Evolutionary conservation across 2,797 vertebrate genomes (phyloP), one percentile per base, ranked within the genome.

Genomic region (Esox lucius): DNA sequence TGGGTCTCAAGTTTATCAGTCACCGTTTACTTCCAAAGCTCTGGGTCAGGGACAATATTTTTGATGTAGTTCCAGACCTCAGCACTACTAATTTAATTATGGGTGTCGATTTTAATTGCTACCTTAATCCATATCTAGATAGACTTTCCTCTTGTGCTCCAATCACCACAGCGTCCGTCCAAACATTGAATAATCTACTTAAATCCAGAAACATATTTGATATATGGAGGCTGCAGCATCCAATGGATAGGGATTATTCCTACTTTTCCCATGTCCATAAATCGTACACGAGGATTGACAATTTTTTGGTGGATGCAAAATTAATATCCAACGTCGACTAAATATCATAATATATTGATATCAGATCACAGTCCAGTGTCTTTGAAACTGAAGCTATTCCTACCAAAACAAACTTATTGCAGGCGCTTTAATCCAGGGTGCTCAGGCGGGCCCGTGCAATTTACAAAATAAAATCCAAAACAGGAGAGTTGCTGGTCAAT

Each of bases 11-110:
- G n/a, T n/a, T n/a, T n/a, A 67, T 39, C 28, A 33, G 12, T 33
- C 31, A 33, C 75, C 8, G 12, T 24, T 16, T 51, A 72, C 26
- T 65, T 70, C 31, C 28, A 80, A 75, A 71, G 67, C 70, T 13
- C n/a, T n/a, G n/a, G n/a, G n/a, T n/a, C n/a, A 11, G 78, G 4
- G 75, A n/a, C n/a, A n/a, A n/a, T n/a, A n/a, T n/a, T n/a, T n/a
- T n/a, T n/a, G n/a, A n/a, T n/a, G n/a, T n/a, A n/a, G n/a, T n/a
- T n/a, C n/a, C n/a, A n/a, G n/a, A n/a, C n/a, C n/a, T n/a, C n/a
- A n/a, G n/a, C n/a, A n/a, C n/a, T n/a, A n/a, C n/a, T n/a, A n/a
- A n/a, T n/a, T n/a, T n/a, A n/a, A n/a, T n/a, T n/a, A n/a, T n/a
- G n/a, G n/a, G n/a, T n/a, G n/a, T n/a, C n/a, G n/a, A n/a, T n/a